A percentile compares a stretch with the other conserved stretches of the same genome.
Conservation (phyloP, 1,140 invertebrate species). For the Drosophila saltans region DNA sequence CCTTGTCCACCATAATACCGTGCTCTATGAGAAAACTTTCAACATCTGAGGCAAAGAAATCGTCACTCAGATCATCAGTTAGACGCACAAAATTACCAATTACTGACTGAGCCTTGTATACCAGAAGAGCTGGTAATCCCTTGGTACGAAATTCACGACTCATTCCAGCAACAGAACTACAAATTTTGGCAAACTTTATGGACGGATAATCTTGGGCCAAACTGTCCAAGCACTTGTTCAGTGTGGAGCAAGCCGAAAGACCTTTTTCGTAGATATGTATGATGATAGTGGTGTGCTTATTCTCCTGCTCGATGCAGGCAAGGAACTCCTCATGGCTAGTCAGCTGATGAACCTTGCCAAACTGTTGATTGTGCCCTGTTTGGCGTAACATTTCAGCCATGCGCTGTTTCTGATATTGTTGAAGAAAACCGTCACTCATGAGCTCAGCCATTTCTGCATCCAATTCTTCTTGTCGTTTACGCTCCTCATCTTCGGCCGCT, state of each 20-base stretch:
- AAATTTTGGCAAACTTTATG: conserved; percentile 96
- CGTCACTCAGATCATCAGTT: conserved; percentile 93
- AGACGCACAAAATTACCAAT: conserved; percentile 97
- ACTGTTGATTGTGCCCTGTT: conserved; percentile 86
- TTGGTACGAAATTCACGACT: conserved; percentile 92
- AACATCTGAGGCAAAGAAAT: conserved; percentile 95
- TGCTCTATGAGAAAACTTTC: conserved; percentile 95
- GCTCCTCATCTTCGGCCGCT: conserved; percentile 90
- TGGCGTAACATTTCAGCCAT: conserved; percentile 94
- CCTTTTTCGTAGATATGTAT: conserved; percentile 94
- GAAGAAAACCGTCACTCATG: conserved; percentile 93
- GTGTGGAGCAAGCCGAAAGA: conserved; percentile 89
- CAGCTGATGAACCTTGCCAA: conserved; percentile 87
- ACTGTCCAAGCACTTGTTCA: conserved; percentile 93
- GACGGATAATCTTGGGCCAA: conserved; percentile 92
- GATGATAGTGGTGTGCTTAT: conserved; percentile 92
- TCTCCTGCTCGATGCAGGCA: conserved; percentile 94
- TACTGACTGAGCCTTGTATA: conserved; percentile 95
- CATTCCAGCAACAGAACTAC: conserved; percentile 88
- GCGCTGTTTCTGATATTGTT: conserved; percentile 94
- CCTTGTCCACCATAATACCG: conserved; percentile 89
- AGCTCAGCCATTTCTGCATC: conserved; percentile 93
- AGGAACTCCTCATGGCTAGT: conserved; percentile 91
- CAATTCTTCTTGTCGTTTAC: conserved; percentile 88
- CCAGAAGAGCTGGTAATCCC: conserved; percentile 95